phyloP scores from a whole-genome alignment of 2,113 vertebrate genomes.

The Rhodinocichla rosea region DNA sequence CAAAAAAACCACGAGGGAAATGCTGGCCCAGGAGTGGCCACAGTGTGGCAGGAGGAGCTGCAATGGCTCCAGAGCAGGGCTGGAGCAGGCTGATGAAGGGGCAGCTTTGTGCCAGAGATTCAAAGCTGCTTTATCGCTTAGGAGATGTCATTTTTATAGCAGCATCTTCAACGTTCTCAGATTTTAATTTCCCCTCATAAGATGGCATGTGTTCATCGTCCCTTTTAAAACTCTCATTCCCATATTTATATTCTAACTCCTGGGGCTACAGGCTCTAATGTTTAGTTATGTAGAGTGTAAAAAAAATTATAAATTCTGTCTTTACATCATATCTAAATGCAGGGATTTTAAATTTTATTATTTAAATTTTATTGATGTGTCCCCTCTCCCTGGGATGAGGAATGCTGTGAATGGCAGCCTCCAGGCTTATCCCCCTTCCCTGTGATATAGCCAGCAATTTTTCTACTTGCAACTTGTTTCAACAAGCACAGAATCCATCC shows the following conservation, averaged over 20 bases:
- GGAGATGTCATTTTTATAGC: neutral
- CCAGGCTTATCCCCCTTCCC: neutral
- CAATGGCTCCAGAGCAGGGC: neutral
- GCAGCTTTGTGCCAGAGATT: neutral
- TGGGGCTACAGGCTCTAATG: neutral
- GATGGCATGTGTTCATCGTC: neutral
- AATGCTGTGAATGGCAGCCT: neutral
- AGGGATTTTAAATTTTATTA: neutral
- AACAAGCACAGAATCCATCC: neutral
- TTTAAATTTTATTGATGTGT: neutral
- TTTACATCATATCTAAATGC: neutral
- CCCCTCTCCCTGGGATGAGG: neutral
- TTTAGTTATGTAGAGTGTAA: neutral
- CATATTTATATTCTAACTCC: neutral
- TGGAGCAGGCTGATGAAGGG: neutral
- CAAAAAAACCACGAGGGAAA: neutral
- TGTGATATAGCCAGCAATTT: fast-evolving
- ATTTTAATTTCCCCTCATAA: neutral
- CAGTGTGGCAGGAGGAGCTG: fast-evolving
- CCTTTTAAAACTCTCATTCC: neutral
- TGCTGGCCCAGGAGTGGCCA: neutral
- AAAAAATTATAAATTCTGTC: neutral
- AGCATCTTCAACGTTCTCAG: neutral
- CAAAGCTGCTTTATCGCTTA: neutral
- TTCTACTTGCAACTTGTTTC: neutral